Conservation (phyloP, 2,113 vertebrate genomes). For the Thinocorus orbignyianus region DNA sequence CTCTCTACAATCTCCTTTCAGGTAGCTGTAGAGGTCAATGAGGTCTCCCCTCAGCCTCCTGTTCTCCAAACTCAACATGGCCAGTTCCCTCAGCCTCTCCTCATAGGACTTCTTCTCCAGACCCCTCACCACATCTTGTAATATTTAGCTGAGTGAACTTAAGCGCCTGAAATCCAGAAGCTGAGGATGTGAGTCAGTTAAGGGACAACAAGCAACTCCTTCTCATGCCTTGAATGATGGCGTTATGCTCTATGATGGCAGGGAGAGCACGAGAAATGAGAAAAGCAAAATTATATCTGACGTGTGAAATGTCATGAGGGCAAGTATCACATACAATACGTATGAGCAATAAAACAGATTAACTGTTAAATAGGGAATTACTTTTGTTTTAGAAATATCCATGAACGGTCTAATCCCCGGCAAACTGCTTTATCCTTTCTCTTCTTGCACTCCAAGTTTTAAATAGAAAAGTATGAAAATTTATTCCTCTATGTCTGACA, state of each 20-base stretch:
- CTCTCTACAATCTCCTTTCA: too few species aligned
- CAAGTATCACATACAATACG: neutral
- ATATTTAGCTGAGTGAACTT: neutral
- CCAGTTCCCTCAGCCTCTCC: too few species aligned
- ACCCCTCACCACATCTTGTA: neutral
- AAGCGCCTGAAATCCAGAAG: neutral
- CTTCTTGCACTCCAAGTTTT: neutral
- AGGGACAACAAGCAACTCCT: neutral
- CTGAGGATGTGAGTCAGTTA: neutral
- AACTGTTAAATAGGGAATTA: neutral
- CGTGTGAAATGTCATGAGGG: neutral
- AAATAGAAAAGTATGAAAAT: neutral
- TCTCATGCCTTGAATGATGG: neutral
- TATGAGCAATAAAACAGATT: neutral
- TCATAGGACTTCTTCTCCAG: too few species aligned
- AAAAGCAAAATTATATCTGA: constrained; percentile 15
- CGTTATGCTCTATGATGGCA: neutral
- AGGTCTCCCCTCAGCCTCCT: too few species aligned
- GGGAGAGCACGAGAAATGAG: neutral
- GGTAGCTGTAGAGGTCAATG: too few species aligned
- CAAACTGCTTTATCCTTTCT: neutral
- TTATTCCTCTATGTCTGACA: neutral
- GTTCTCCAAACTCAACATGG: too few species aligned
- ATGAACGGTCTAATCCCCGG: neutral
- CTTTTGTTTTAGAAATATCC: neutral